Evolutionary conservation across 2,888 invertebrate genomes (phyloP), one percentile per base, ranked within the genome.

Genomic region (Magallana nippona): DNA sequence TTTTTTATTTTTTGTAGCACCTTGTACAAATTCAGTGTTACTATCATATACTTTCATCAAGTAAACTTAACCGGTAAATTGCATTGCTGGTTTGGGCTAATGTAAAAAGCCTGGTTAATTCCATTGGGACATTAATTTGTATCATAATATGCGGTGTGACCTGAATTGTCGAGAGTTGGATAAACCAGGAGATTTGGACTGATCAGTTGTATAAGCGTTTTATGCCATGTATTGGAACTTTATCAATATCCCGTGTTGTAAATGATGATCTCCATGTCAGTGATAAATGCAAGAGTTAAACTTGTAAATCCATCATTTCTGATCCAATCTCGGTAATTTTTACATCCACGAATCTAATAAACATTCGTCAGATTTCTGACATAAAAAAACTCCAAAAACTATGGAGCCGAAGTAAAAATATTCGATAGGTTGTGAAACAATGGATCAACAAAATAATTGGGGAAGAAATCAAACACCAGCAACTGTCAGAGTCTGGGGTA

Each of bases 111-210:
- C 71, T 22, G 15, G 22, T 15, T 71, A 71, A 71, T 71, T 32
- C 71, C 32, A 32, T 71, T 71, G 71, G 71, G 32, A 71, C 71
- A 71, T 71, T 71, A 71, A 71, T 71, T 71, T 71, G 63, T 63
- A 63, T 63, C 15, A 71, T 11, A 15, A 32, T 22, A 27, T 27
- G 32, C 71, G 15, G 71, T 15, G 71, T 32, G 27, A 71, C 22
- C 71, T 71, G 71, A 27, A 27, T 15, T 32, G 15, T 32, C 22
- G 27, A 22, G 71, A 71, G 71, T 32, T 27, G 71, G n/a, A 19
- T 60, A 60, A 60, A 60, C 60, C 60, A 15, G n/a, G 27, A 71
- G 22, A 71, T 71, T 71, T 71, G 32, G 27, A 71, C 32, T 71
- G 32, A 71, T 71, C 71, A 71, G 5, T 27, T 71, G 32, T 19